These are phyloP conservation scores for Pyrgilauda ruficollis DNA, from an alignment of 2,113 vertebrate genomes.

Conservation along the genomic window DNA sequence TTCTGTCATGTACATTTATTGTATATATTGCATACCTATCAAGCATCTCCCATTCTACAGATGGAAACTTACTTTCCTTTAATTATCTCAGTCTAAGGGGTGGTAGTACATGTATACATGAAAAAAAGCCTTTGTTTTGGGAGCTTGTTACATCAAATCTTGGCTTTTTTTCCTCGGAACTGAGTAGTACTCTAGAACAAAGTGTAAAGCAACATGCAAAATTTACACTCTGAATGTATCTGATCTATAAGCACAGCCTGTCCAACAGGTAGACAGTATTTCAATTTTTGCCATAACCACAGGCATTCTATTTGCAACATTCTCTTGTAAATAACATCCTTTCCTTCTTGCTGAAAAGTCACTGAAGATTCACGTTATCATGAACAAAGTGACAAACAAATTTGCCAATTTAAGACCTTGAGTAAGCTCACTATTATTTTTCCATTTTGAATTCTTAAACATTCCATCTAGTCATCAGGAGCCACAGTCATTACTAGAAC, in stretches of 20 bases:
- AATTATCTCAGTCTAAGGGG: background rate
- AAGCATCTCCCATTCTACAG: background rate
- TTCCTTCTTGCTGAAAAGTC: background rate
- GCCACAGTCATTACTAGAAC: background rate
- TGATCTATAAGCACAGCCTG: background rate
- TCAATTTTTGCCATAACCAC: background rate
- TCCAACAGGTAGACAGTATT: background rate
- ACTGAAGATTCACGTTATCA: background rate
- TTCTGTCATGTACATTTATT: background rate
- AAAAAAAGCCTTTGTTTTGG: background rate
- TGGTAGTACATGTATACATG: background rate
- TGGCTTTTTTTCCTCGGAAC: background rate
- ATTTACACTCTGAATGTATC: background rate
- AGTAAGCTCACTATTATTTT: background rate
- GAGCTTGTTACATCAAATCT: background rate
- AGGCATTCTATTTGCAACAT: background rate
- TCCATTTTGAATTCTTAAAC: background rate
- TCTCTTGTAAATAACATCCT: background rate
- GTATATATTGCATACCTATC: background rate
- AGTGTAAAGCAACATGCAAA: background rate
- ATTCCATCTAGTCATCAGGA: background rate
- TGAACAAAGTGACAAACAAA: background rate
- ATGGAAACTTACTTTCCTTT: background rate
- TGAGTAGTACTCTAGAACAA: background rate
- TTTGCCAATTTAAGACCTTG: too few species aligned